phyloP scores from a whole-genome alignment of 1,140 invertebrate species.

The Sycophaga agraensis region DNA sequence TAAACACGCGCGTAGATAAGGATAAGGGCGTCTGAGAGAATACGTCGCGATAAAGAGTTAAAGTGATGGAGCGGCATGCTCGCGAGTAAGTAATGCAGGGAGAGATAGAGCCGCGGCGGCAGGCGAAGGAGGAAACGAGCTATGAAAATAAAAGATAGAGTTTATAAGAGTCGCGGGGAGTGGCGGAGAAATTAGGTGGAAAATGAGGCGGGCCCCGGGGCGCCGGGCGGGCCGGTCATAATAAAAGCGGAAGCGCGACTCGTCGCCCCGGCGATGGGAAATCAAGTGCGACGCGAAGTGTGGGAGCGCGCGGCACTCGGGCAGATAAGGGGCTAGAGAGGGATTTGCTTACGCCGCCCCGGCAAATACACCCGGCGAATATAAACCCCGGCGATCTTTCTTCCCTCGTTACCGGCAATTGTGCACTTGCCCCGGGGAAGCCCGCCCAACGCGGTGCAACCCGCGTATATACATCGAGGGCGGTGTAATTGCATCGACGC shows the following conservation, averaged over 20 bases:
- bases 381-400: too few relatives aligned
- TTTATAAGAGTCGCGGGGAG: slow-evolving; percentile 10
- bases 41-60: slow-evolving; percentile 18
- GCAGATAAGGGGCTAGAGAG: slow-evolving; percentile 13
- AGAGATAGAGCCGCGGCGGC: slow-evolving; percentile 3
- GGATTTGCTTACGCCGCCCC: slow-evolving; percentile 16
- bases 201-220: neutral
- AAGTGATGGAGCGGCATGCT: neutral
- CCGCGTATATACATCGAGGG: neutral
- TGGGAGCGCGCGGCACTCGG: neutral
- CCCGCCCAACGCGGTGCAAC: neutral
- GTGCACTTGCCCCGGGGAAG: too few relatives aligned
- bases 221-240: slow-evolving; percentile 12
- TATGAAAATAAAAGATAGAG: slow-evolving; percentile 24
- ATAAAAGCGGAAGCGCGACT: slow-evolving; percentile 18
- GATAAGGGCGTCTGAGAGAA: neutral
- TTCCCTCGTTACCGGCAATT: too few relatives aligned
- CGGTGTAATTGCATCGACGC: neutral
- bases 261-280: slow-evolving; percentile 7
- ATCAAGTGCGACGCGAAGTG: slow-evolving; percentile 22
- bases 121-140: slow-evolving; percentile 19
- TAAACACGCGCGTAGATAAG: neutral
- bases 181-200: slow-evolving; percentile 4
- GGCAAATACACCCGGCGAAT: too few relatives aligned
- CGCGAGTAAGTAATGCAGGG: slow-evolving; percentile 21